Conservation (phyloP, 2,113 vertebrate species). For the Zootoca vivipara region DNA sequence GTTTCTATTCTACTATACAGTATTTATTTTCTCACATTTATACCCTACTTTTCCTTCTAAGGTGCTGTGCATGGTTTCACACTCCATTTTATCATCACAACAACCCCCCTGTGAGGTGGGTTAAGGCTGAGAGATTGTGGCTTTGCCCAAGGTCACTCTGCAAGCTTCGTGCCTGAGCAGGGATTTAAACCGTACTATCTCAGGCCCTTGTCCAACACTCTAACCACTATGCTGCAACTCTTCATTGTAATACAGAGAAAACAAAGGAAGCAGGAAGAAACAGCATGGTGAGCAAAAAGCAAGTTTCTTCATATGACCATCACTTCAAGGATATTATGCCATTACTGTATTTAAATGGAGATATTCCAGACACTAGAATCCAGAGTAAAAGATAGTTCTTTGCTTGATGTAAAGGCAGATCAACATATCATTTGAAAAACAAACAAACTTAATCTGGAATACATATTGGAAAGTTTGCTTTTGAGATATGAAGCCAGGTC, state of each 20-base stretch:
- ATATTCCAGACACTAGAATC: background rate
- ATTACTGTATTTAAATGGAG: background rate
- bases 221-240: conserved; percentile 3
- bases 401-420: background rate
- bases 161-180: no score
- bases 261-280: conserved; percentile 18
- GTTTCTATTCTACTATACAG: conserved; percentile 40
- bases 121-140: no score
- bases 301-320: background rate
- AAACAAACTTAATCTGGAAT: background rate
- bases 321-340: background rate
- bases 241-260: conserved; percentile 52
- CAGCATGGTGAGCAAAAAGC: conserved; percentile 14
- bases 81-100: background rate
- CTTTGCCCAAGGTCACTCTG: no score
- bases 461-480: background rate
- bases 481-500: no score
- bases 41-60: no score
- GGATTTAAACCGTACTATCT: no score
- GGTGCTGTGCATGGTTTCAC: no score
- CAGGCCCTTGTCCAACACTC: no score
- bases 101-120: no score
- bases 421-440: background rate
- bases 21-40: no score
- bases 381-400: background rate